A percentile compares a stretch with the other conserved stretches of the same genome.
These are phyloP conservation scores for Lethenteron reissneri DNA, from an alignment of 2,113 vertebrate species.

Conservation along the genomic window DNA sequence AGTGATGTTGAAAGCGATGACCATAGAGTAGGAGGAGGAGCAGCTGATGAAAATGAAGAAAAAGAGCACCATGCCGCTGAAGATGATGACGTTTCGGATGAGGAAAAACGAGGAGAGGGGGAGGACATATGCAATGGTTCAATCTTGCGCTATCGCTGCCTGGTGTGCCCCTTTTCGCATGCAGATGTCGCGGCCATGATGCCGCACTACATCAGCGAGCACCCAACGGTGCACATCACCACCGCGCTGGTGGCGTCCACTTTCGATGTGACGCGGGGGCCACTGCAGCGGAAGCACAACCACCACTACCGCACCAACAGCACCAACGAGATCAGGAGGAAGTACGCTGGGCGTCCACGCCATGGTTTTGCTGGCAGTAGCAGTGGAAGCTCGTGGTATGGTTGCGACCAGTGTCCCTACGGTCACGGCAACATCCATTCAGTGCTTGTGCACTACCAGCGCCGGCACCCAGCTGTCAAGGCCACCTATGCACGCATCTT, in stretches of 20 bases:
- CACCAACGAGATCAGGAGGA: no score
- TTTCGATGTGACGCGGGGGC: conserved; percentile 24
- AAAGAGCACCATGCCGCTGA: conserved; percentile 48
- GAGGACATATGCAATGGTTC: conserved; percentile 15
- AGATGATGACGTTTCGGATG: conserved; percentile 44
- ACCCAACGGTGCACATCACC: conserved; percentile 92
- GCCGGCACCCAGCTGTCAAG: conserved; percentile 92
- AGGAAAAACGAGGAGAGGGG: conserved; percentile 26
- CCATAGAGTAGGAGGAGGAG: no score
- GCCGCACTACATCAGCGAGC: conserved; percentile 99
- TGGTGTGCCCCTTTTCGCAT: conserved; percentile 79
- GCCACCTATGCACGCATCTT: conserved; percentile 91
- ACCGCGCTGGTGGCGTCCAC: conserved; percentile 98
- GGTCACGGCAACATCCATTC: conserved; percentile 98
- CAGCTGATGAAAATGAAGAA: conserved; percentile 36
- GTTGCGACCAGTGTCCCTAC: conserved; percentile 82
- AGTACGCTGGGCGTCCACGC: not conserved
- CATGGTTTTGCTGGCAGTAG: not conserved
- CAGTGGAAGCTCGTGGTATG: conserved; percentile 40
- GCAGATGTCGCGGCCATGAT: conserved; percentile 89
- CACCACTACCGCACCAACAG: no score
- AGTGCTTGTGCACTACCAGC: conserved; percentile 91
- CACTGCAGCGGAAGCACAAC: no score
- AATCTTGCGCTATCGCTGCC: conserved; percentile 64
- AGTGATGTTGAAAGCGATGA: no score